phyloP scores from a whole-genome alignment of 1,140 invertebrate species.

The Rhizoglyphus robini region DNA sequence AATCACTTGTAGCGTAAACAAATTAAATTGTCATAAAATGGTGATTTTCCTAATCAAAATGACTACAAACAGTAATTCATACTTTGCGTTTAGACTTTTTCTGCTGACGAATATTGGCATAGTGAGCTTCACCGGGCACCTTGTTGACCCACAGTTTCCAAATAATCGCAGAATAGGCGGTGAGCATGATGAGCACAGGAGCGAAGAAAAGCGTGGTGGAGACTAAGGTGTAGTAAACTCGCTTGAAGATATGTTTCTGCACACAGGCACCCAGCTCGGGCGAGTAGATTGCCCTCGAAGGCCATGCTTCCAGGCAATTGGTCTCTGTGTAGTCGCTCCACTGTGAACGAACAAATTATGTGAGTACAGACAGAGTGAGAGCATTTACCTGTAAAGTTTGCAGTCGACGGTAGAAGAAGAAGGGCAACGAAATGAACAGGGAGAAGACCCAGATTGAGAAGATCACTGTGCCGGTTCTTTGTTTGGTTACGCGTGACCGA shows the following conservation, averaged over 20 bases:
- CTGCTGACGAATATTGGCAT: conserved; percentile 25
- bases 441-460: conserved; percentile 36
- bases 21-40: not conserved
- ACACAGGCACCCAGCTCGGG: conserved; percentile 21
- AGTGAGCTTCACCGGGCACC: conserved; percentile 29
- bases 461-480: conserved; percentile 32
- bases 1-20: no score
- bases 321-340: conserved; percentile 27
- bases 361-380: not conserved
- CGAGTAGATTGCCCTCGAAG: conserved; percentile 23
- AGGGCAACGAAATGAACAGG: conserved; percentile 30
- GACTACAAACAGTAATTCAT: not conserved
- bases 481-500: conserved; percentile 34
- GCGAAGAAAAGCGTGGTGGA: conserved; percentile 39
- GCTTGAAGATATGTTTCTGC: conserved; percentile 26
- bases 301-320: conserved; percentile 28
- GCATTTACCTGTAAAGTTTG: not conserved
- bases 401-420: not conserved
- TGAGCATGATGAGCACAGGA: conserved; percentile 37
- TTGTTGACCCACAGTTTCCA: conserved; percentile 31
- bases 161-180: conserved; percentile 38
- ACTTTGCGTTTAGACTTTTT: conserved; percentile 29
- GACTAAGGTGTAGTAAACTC: conserved; percentile 36
- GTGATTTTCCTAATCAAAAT: not conserved
- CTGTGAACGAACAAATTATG: conserved; percentile 18